Evolutionary conservation across 2,888 invertebrate genomes (phyloP).

Genomic region (Coremacera marginata): DNA sequence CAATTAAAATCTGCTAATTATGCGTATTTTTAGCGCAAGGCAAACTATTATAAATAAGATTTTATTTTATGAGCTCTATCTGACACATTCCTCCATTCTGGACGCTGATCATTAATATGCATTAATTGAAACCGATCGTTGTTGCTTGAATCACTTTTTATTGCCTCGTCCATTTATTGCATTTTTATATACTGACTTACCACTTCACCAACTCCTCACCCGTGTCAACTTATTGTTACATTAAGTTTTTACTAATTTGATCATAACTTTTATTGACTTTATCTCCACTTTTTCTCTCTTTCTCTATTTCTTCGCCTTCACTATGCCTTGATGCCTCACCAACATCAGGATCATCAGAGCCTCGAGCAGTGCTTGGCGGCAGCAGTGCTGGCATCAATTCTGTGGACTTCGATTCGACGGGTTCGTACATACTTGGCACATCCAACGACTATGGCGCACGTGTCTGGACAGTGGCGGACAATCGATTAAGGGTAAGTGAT

Average conservation of each 20-base stretch:
- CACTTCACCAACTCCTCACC: background rate
- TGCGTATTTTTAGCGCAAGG: background rate
- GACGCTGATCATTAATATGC: conserved; percentile 18
- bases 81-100: background rate
- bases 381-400: conserved; percentile 97
- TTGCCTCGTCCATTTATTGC: conserved; percentile 24
- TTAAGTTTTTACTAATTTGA: too few relatives aligned
- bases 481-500: conserved; percentile 83
- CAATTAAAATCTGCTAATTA: conserved; percentile 40
- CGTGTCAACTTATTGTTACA: too few relatives aligned
- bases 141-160: conserved; percentile 24
- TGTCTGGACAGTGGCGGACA: conserved; percentile 94
- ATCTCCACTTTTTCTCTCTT: background rate
- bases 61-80: background rate
- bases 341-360: conserved; percentile 78
- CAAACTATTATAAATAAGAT: background rate
- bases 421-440: conserved; percentile 87
- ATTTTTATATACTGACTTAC: background rate
- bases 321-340: background rate
- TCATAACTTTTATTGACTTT: background rate
- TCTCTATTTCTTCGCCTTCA: background rate
- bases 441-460: conserved; percentile 97
- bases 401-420: conserved; percentile 94
- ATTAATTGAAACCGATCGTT: conserved; percentile 34
- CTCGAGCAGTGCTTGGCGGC: conserved; percentile 85